Evolutionary conservation across 2,888 invertebrate species (phyloP).

Genomic region (Eupeodes latifasciatus): DNA sequence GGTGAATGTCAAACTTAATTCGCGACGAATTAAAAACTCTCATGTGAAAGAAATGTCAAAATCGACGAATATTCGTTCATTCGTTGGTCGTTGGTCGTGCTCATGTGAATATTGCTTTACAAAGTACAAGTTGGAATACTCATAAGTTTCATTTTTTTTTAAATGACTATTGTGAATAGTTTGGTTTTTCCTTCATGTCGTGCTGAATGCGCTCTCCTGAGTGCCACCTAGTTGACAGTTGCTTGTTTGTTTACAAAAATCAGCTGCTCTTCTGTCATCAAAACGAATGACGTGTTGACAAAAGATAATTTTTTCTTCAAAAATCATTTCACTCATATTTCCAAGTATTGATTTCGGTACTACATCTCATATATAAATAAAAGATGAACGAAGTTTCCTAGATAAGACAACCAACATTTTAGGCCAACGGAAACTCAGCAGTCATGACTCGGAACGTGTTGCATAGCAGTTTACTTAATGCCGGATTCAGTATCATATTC

Average conservation of each 20-base stretch:
- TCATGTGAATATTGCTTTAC: too few relatives aligned
- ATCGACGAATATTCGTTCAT: too few relatives aligned
- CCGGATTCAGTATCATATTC: conserved; percentile 83
- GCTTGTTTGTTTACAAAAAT: conserved; percentile 47
- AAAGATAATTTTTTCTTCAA: conserved; percentile 7
- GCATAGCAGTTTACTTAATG: conserved; percentile 83
- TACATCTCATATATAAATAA: conserved; percentile 20
- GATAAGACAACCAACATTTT: background rate
- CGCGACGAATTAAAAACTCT: too few relatives aligned
- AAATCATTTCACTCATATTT: conserved; percentile 19
- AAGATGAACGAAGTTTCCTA: conserved; percentile 45
- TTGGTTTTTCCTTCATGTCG: background rate
- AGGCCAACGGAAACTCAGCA: background rate
- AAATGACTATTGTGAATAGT: background rate
- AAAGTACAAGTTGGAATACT: too few relatives aligned
- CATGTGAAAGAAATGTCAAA: too few relatives aligned
- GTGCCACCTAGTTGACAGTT: background rate
- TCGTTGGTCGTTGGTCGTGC: too few relatives aligned
- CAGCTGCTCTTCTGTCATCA: conserved; percentile 44
- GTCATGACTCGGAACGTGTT: conserved; percentile 83
- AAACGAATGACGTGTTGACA: conserved; percentile 66
- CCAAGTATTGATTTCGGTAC: conserved; percentile 55
- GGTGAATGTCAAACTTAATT: too few relatives aligned
- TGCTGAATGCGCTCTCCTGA: background rate
- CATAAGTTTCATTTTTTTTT: too few relatives aligned